These are phyloP conservation scores for Diacarnus erythraeanus DNA, from an alignment of 37 sponge, comb jelly and placozoan genomes.

Conservation along the genomic window DNA sequence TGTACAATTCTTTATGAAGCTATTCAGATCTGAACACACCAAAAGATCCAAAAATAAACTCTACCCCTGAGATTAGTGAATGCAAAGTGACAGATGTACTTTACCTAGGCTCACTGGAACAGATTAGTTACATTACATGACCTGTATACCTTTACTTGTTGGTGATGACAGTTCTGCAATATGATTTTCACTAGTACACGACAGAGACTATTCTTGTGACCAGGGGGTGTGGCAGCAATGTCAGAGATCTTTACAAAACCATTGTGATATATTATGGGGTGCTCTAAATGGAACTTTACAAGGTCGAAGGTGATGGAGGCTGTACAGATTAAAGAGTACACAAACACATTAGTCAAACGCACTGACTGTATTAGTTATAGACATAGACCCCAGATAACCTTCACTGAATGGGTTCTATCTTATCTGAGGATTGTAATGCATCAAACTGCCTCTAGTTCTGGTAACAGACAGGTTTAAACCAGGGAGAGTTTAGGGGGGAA, in stretches of 20 bases:
- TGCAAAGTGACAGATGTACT: not conserved
- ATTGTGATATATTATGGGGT: slow-evolving; percentile 22
- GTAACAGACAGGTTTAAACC: too few relatives aligned
- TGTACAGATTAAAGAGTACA: not conserved
- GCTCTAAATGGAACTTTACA: slow-evolving; percentile 55
- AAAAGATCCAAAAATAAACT: too few relatives aligned
- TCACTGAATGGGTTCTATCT: too few relatives aligned
- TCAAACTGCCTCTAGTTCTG: too few relatives aligned
- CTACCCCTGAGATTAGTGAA: too few relatives aligned
- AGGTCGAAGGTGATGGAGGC: slow-evolving; percentile 25
- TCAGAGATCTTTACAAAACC: not conserved
- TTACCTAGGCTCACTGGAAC: not conserved
- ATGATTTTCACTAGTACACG: slow-evolving; percentile 29
- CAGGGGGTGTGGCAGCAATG: not conserved
- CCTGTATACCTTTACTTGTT: slow-evolving; percentile 19
- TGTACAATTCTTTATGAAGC: too few relatives aligned
- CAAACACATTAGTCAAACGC: too few relatives aligned
- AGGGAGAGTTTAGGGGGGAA: not conserved
- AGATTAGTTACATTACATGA: too few relatives aligned
- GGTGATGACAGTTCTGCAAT: slow-evolving; percentile 50
- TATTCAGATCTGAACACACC: too few relatives aligned
- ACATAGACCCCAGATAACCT: too few relatives aligned
- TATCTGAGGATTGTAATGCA: too few relatives aligned
- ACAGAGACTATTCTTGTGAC: slow-evolving; percentile 5
- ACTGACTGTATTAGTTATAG: too few relatives aligned